Evolutionary conservation across 2,888 invertebrate genomes (phyloP).

Genomic region (Dryobota labecula): DNA sequence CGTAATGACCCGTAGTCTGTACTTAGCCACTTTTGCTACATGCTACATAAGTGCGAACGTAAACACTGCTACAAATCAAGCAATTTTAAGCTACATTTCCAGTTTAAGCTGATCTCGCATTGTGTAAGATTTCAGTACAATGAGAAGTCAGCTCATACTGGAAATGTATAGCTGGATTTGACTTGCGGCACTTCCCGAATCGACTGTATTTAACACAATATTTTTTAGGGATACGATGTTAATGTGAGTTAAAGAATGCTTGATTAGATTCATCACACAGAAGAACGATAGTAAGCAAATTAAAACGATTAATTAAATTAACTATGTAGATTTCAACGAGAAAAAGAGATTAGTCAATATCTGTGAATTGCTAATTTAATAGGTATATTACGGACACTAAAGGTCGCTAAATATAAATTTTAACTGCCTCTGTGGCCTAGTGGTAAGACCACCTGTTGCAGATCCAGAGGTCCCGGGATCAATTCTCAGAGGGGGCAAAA

Average conservation of each 20-base stretch:
- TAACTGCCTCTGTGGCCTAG: no score
- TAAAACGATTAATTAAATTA: no score
- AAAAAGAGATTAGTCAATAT: not conserved
- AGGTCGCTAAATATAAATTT: not conserved
- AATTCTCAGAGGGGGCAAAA: no score
- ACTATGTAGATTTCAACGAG: not conserved
- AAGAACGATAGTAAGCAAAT: not conserved
- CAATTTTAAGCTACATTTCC: no score
- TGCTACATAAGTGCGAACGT: conserved; percentile 8
- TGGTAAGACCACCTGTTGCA: no score
- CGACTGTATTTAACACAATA: not conserved
- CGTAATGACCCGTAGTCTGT: conserved; percentile 40
- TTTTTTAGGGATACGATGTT: no score
- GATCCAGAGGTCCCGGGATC: no score
- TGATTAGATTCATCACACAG: not conserved
- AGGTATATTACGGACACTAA: not conserved
- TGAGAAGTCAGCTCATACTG: no score
- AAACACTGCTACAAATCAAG: no score
- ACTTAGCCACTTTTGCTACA: conserved; percentile 20
- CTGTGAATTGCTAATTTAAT: not conserved
- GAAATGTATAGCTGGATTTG: no score
- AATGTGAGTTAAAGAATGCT: not conserved
- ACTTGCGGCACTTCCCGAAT: not conserved
- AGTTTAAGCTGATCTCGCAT: no score
- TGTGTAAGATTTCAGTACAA: no score